Evolutionary conservation across 2,113 vertebrate genomes (phyloP), one percentile per base, ranked within the genome.

Genomic region (Taxidea taxus): DNA sequence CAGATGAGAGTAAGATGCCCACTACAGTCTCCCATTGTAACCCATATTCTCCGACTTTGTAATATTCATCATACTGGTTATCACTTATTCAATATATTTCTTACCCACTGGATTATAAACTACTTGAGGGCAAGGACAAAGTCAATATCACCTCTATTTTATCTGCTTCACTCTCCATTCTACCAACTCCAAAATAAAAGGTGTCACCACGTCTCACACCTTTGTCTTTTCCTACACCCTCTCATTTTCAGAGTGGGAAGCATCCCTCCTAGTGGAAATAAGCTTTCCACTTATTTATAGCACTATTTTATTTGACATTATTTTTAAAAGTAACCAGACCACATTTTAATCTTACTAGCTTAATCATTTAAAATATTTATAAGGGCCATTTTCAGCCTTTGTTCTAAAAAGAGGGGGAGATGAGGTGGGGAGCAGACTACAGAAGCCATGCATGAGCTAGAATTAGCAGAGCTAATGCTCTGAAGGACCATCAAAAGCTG

Each of bases 371-470:
- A 95, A 90, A 96, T 95, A 87, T 77, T 94, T 92, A 75, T 81
- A 95, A 96, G 81, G 49, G 75, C 68, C 64, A 80, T 92, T 97
- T 97, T 64, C 87, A 97, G 84, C 47, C 92, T 96, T 95, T 96
- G 84, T 96, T 97, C 92, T 95, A 87, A 68, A 94, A 85, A 66
- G 10, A 39, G 9, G 4, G 14, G 29, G 6, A n/a, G n/a, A n/a
- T 13, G 37, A 51, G 68, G 21, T 39, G 20, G 31, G 31, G 20
- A 93, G 34, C 91, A 58, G 95, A 84, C 84, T 25, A 4, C 0
- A 44, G 75, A 86, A 92, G 37, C 23, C 68, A 68, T 0, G 0
- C 42, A 8, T 54, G 81, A 68, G 54, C 70, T 82, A 29, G 44
- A 95, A 90, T 87, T 44, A 68, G 77, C 84, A 85, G 70, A 42